These are phyloP conservation scores for Phengaris alcon DNA, from an alignment of 2,888 invertebrate species.

Conservation along the genomic window DNA sequence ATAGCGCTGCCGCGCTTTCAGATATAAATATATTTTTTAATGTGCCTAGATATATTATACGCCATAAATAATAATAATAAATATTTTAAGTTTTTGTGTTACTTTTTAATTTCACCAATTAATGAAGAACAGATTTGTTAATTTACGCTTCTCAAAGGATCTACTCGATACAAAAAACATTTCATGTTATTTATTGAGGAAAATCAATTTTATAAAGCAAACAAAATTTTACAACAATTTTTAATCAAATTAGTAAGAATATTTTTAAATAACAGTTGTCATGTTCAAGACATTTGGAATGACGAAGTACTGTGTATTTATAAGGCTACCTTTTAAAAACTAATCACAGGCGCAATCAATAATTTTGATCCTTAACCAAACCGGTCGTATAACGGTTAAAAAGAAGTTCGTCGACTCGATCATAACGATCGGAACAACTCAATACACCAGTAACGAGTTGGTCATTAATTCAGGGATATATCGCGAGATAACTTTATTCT, in stretches of 20 bases:
- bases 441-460: constrained; percentile 78
- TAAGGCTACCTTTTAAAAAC: constrained; percentile 12
- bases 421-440: constrained; percentile 72
- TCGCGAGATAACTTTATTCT: constrained; percentile 79
- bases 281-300: background rate
- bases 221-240: background rate
- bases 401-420: constrained; percentile 59
- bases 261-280: constrained; percentile 5
- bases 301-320: constrained; percentile 3
- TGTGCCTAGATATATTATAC: too few species aligned
- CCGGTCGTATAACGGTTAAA: constrained; percentile 32
- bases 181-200: background rate
- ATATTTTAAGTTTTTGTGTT: too few species aligned
- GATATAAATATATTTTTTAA: too few species aligned
- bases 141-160: too few species aligned
- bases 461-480: constrained; percentile 78
- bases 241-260: background rate
- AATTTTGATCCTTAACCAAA: constrained; percentile 18
- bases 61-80: too few species aligned
- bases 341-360: constrained; percentile 24
- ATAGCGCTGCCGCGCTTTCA: too few species aligned
- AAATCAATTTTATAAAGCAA: background rate
- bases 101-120: too few species aligned
- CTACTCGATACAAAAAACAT: too few species aligned
- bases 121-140: too few species aligned